Conservation (phyloP, 2,888 invertebrate species). For the Drosophila limbata region DNA sequence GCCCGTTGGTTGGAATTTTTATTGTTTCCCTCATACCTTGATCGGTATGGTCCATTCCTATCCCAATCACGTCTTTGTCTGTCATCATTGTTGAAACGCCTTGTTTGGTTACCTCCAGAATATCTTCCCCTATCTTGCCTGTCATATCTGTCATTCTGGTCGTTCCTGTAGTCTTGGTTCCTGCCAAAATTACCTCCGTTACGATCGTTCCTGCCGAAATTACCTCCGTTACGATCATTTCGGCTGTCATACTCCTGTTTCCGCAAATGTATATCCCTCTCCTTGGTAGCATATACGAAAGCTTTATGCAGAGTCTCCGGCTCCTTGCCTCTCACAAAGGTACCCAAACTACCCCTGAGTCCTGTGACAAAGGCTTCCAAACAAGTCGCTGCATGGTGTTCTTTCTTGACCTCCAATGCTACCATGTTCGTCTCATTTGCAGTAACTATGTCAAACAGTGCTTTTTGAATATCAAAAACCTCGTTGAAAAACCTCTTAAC, state of each 20-base stretch:
- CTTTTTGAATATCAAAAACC: neutral
- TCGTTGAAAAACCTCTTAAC: neutral
- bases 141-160: neutral
- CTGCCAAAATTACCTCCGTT: neutral
- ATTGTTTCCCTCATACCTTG: neutral
- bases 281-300: neutral
- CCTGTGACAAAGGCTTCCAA: neutral
- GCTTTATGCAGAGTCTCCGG: neutral
- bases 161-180: neutral
- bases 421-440: neutral
- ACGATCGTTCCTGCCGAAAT: too few species aligned
- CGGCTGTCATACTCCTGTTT: neutral
- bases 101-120: neutral
- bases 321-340: neutral
- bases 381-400: neutral
- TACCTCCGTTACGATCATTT: neutral
- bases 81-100: neutral
- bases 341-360: neutral
- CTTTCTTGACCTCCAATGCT: neutral
- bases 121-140: neutral
- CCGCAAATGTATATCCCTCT: neutral
- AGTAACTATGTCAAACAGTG: neutral
- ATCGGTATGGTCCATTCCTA: neutral
- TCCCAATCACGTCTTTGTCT: neutral
- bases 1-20: neutral